phyloP scores from a whole-genome alignment of 2,113 vertebrate genomes.

The Rhea americana region DNA sequence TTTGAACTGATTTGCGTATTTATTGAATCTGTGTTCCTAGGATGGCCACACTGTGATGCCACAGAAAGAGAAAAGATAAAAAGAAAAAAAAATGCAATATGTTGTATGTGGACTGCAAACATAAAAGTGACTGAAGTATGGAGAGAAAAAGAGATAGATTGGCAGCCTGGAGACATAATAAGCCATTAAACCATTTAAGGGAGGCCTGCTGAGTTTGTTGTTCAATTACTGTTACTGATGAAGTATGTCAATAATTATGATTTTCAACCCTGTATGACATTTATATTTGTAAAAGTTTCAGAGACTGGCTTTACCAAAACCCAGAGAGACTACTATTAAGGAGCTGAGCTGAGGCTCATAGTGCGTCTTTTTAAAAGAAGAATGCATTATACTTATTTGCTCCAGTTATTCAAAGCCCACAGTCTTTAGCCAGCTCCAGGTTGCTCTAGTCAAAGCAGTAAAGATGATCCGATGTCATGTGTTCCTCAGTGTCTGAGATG shows the following conservation, averaged over 20 bases:
- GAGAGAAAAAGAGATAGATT: conserved; percentile 21
- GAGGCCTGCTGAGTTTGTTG: conserved; percentile 31
- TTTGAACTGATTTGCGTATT: conserved; percentile 57
- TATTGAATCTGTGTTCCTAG: conserved; percentile 50
- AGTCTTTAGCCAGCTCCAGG: neutral
- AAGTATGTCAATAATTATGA: conserved; percentile 53
- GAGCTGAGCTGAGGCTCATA: neutral
- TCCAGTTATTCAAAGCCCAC: neutral
- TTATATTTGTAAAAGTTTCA: conserved; percentile 24
- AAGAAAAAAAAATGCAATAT: neutral
- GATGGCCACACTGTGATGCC: neutral
- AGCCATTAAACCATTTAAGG: conserved; percentile 57
- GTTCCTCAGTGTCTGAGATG: neutral
- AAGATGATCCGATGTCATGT: neutral
- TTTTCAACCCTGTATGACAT: conserved; percentile 8
- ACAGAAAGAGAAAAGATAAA: neutral
- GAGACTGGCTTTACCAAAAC: neutral
- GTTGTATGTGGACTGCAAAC: conserved; percentile 18
- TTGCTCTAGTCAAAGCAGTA: neutral
- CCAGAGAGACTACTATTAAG: neutral
- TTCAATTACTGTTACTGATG: conserved; percentile 50
- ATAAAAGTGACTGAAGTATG: conserved; percentile 53
- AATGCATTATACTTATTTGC: neutral
- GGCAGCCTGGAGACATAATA: conserved; percentile 46
- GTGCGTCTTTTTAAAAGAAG: neutral